Evolutionary conservation across 2,113 vertebrate species (phyloP).

Genomic region (Podocnemis expansa): DNA sequence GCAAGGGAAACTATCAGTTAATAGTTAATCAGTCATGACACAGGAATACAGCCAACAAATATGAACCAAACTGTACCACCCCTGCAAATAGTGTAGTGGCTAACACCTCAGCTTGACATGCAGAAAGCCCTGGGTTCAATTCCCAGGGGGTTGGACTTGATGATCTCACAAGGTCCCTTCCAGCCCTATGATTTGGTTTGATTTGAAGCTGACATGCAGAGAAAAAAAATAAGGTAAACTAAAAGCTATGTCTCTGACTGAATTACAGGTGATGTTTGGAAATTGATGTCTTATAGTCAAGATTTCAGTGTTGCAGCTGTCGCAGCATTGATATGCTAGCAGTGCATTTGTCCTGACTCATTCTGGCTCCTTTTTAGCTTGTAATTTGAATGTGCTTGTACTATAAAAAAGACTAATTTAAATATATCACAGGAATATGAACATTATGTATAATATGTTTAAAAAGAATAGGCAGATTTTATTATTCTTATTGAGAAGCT

Average conservation of each 20-base stretch:
- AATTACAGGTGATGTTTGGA: not conserved
- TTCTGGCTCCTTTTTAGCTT: conserved; percentile 6
- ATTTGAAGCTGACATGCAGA: no score
- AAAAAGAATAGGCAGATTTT: not conserved
- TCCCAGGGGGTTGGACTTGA: no score
- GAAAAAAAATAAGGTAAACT: not conserved
- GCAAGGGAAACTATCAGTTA: not conserved
- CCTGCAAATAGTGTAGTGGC: no score
- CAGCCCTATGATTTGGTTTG: no score
- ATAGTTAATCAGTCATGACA: not conserved
- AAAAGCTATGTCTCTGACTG: conserved; percentile 6
- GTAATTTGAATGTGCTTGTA: not conserved
- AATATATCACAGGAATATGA: not conserved
- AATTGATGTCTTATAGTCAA: conserved; percentile 16
- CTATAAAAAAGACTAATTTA: conserved; percentile 44
- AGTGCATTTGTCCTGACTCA: conserved; percentile 15
- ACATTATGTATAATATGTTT: not conserved
- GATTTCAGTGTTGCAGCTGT: not conserved
- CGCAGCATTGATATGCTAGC: conserved; percentile 6
- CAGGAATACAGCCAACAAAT: conserved; percentile 34
- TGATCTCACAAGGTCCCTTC: no score
- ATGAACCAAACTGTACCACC: conserved; percentile 24
- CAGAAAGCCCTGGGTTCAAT: no score
- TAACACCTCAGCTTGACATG: no score
- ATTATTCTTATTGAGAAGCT: not conserved